phyloP scores from a whole-genome alignment of 1,140 invertebrate genomes.

The Hylyphantes graminicola region DNA sequence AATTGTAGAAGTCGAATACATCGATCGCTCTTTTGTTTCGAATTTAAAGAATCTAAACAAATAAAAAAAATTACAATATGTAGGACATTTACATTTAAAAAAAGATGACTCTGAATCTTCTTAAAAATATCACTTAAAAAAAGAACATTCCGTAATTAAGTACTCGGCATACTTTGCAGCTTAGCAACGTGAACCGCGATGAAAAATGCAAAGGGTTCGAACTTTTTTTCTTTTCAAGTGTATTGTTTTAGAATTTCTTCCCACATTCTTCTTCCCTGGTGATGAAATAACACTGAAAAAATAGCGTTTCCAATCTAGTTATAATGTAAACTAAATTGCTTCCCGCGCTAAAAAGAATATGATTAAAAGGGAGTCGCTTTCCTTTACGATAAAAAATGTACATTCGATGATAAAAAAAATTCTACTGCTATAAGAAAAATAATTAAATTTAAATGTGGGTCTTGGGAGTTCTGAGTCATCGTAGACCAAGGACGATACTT shows the following conservation, averaged over 20 bases:
- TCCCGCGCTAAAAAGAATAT: background rate
- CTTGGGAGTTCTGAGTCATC: background rate
- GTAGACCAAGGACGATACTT: no score
- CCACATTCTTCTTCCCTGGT: no score
- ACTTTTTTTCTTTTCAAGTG: no score
- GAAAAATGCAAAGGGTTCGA: background rate
- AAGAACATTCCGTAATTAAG: slow-evolving; percentile 20
- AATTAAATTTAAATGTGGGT: background rate
- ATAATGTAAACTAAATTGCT: slow-evolving; percentile 8
- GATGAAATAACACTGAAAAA: background rate
- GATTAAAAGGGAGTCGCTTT: background rate
- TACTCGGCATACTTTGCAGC: background rate
- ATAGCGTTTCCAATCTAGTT: slow-evolving; percentile 6
- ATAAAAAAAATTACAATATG: no score
- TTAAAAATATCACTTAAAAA: background rate
- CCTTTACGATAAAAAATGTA: background rate
- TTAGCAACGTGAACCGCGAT: slow-evolving; percentile 18
- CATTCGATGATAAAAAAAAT: background rate
- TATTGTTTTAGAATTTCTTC: background rate
- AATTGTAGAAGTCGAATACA: no score
- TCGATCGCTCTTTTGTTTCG: no score
- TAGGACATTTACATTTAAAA: no score
- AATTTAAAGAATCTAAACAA: no score
- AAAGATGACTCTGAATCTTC: no score
- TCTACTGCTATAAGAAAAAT: background rate